Conservation (phyloP, 53 echinoderm and acorn worm species). For the Paracentrotus lividus region DNA sequence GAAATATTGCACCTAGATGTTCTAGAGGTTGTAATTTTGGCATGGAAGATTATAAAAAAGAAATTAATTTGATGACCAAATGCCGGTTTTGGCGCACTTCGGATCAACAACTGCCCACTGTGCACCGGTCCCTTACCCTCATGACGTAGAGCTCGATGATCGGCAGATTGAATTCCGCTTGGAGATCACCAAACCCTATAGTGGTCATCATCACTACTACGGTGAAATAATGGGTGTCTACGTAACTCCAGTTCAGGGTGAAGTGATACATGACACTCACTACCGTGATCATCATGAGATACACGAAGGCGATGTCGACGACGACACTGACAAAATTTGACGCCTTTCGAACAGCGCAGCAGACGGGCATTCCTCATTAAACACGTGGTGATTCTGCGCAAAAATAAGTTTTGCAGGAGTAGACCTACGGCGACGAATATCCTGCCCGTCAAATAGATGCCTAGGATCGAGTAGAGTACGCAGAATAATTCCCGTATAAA, state of each 20-base stretch:
- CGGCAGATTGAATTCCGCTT: neutral
- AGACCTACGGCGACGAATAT: neutral
- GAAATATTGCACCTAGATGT: too few relatives aligned
- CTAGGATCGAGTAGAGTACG: neutral
- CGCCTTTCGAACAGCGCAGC: neutral
- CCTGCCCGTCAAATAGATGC: neutral
- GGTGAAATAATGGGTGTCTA: neutral
- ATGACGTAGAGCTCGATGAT: neutral
- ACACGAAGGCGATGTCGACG: neutral
- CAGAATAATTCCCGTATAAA: neutral
- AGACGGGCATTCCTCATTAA: neutral
- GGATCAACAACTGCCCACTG: too few relatives aligned
- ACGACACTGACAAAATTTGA: neutral
- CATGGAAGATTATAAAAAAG: too few relatives aligned
- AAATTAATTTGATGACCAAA: too few relatives aligned
- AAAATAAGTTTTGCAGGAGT: neutral
- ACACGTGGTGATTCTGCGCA: neutral
- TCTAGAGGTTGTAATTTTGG: too few relatives aligned
- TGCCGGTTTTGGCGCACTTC: too few relatives aligned
- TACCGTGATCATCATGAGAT: neutral
- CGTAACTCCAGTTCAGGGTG: neutral
- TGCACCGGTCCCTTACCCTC: neutral
- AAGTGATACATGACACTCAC: neutral
- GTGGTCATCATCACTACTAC: neutral
- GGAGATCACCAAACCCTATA: neutral